These are phyloP conservation scores for Melanargia galathea DNA, from an alignment of 2,888 invertebrate genomes.

Conservation along the genomic window DNA sequence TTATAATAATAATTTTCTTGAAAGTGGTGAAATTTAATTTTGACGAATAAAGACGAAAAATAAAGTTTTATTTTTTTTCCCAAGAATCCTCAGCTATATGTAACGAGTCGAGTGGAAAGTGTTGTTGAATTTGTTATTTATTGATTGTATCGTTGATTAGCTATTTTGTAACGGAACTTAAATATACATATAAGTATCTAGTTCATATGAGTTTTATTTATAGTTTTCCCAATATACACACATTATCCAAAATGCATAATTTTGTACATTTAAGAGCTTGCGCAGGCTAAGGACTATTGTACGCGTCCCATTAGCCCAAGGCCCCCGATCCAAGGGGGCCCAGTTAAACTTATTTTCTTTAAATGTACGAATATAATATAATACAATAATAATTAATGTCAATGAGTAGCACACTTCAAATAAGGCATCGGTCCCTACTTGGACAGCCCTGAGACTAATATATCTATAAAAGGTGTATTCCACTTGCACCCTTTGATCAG, in stretches of 20 bases:
- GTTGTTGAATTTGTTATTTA: constrained; percentile 77
- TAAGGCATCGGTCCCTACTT: too few relatives aligned
- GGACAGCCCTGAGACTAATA: too few relatives aligned
- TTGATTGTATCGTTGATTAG: constrained; percentile 74
- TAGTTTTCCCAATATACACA: not conserved
- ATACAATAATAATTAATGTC: too few relatives aligned
- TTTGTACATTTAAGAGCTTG: too few relatives aligned
- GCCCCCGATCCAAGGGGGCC: not conserved
- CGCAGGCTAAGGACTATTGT: too few relatives aligned
- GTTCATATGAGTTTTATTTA: constrained; percentile 57
- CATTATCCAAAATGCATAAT: too few relatives aligned
- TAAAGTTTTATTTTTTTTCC: constrained; percentile 3
- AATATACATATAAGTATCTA: constrained; percentile 68
- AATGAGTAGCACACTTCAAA: too few relatives aligned
- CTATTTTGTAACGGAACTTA: constrained; percentile 70
- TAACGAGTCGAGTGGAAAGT: constrained; percentile 66
- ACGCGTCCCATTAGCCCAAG: not conserved
- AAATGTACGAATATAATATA: too few relatives aligned
- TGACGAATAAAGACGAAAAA: not conserved
- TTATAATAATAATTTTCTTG: not conserved
- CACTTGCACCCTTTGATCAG: too few relatives aligned
- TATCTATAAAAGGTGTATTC: too few relatives aligned
- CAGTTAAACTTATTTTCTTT: not conserved
- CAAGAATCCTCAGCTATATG: constrained; percentile 52
- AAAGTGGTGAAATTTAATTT: not conserved